Evolutionary conservation across 1,140 invertebrate species (phyloP).

Genomic region (Cydia pomonella): DNA sequence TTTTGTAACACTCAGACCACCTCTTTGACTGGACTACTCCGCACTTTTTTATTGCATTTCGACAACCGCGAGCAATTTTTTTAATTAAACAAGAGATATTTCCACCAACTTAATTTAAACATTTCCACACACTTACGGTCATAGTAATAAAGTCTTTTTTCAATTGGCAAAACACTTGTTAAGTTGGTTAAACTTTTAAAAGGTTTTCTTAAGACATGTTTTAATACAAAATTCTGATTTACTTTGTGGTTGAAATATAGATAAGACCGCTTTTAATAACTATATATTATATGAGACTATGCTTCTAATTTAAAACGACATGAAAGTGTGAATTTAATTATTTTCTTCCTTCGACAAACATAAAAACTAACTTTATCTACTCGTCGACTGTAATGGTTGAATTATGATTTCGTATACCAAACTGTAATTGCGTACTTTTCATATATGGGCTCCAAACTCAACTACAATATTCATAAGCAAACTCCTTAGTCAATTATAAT

Average conservation of each 20-base stretch:
- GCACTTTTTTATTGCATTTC: conserved; percentile 9
- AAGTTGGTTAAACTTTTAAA: neutral
- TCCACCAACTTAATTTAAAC: neutral
- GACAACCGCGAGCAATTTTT: conserved; percentile 6
- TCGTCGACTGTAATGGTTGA: too few species aligned
- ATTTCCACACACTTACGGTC: neutral
- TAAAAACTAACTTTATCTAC: too few species aligned
- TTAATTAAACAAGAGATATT: conserved; percentile 15
- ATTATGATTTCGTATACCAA: too few species aligned
- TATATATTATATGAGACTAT: neutral
- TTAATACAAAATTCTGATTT: conserved; percentile 13
- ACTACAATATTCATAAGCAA: too few species aligned
- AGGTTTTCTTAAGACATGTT: conserved; percentile 1
- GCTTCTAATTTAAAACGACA: neutral
- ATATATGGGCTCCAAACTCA: too few species aligned
- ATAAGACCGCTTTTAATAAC: neutral
- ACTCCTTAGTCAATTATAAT: too few species aligned
- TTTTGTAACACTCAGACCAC: neutral
- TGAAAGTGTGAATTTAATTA: neutral
- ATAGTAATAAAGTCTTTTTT: neutral
- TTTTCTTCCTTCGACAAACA: neutral
- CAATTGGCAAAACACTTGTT: neutral
- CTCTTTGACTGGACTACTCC: neutral
- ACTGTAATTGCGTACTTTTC: too few species aligned
- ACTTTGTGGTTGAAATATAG: conserved; percentile 8